phyloP scores from a whole-genome alignment of 53 echinoderm and acorn worm species.

The Apostichopus leukothele region DNA sequence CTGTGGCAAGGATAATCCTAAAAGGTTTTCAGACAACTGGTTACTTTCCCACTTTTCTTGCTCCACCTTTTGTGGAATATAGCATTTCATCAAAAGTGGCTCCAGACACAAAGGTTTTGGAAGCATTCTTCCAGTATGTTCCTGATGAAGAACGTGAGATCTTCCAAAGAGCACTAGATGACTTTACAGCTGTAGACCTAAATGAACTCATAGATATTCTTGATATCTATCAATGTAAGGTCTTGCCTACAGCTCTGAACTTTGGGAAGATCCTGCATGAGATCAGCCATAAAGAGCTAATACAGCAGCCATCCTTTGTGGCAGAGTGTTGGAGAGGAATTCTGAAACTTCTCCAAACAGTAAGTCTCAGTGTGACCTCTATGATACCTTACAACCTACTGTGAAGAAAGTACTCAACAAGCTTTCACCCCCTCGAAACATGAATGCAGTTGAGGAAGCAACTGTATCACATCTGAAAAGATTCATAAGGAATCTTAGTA shows the following conservation, averaged over 20 bases:
- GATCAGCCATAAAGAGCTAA: conserved; percentile 13
- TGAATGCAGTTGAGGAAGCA: conserved; percentile 4
- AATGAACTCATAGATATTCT: conserved; percentile 1
- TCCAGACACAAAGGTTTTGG: background rate
- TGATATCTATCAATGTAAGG: conserved; percentile 16
- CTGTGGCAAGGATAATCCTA: conserved; percentile 5
- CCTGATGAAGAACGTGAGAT: conserved; percentile 6
- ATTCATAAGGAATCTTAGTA: conserved; percentile 4
- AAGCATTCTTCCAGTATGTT: background rate
- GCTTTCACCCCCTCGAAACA: background rate
- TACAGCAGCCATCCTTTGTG: conserved; percentile 29
- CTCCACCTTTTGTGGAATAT: background rate
- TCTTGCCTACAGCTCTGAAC: background rate
- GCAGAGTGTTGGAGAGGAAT: conserved; percentile 1
- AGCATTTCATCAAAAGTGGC: no score
- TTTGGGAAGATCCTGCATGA: background rate
- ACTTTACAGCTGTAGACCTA: background rate
- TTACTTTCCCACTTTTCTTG: background rate
- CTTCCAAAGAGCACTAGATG: background rate
- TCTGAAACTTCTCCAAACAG: background rate
- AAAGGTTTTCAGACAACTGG: background rate
- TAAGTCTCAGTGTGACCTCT: background rate
- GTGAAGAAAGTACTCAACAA: conserved; percentile 16
- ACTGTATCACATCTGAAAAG: conserved; percentile 20
- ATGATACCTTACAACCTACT: conserved; percentile 18